Conservation (phyloP, 1,140 invertebrate genomes). For the Drosophila takahashii region DNA sequence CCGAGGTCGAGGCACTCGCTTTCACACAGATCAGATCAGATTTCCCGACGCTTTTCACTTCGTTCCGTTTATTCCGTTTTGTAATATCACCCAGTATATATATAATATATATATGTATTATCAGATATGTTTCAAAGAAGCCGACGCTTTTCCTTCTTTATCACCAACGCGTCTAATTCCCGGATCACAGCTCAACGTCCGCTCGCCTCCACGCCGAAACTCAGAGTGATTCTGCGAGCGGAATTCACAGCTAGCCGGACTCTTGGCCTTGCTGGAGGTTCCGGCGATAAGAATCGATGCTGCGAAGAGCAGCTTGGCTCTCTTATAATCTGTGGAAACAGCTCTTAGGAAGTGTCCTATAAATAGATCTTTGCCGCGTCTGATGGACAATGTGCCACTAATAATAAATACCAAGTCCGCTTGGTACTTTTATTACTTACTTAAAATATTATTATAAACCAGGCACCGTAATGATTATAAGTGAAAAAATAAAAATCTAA, state of each 20-base stretch:
- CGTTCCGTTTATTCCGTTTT: background rate
- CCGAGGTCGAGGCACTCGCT: constrained; percentile 37
- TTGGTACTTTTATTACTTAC: too few relatives aligned
- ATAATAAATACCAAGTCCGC: background rate
- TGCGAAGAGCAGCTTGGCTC: constrained; percentile 35
- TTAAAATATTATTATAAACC: too few relatives aligned
- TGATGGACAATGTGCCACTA: background rate
- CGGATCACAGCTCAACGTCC: constrained; percentile 44
- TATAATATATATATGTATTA: constrained; percentile 18
- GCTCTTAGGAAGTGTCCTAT: constrained; percentile 20
- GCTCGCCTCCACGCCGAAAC: constrained; percentile 49
- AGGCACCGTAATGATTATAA: too few relatives aligned
- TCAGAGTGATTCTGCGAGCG: constrained; percentile 59
- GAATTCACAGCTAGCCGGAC: constrained; percentile 33
- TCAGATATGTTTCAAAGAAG: constrained; percentile 55
- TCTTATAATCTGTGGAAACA: constrained; percentile 13
- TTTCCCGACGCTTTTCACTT: constrained; percentile 27
- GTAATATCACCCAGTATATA: constrained; percentile 6
- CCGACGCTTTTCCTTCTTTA: constrained; percentile 50
- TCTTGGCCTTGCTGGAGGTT: constrained; percentile 69
- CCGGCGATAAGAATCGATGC: constrained; percentile 57
- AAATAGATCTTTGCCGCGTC: constrained; percentile 1
- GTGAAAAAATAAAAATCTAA: too few relatives aligned
- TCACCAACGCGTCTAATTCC: constrained; percentile 22
- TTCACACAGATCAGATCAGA: constrained; percentile 17